Conservation (phyloP, 2,888 invertebrate species). For the Xylophagus ater region DNA sequence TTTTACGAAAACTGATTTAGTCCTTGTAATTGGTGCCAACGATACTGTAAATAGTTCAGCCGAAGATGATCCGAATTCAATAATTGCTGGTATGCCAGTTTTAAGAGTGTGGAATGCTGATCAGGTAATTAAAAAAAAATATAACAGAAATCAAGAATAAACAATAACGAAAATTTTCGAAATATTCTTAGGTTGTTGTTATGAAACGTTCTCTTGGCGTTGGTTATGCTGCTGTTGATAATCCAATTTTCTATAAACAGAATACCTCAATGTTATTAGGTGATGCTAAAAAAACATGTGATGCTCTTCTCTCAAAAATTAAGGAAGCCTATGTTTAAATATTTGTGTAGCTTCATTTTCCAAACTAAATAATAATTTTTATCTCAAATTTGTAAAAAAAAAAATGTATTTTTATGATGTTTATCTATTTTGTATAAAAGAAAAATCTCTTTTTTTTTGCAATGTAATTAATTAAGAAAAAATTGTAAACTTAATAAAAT, state of each 20-base stretch:
- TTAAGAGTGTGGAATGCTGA: conserved; percentile 78
- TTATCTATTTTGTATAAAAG: too few species aligned
- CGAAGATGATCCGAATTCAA: conserved; percentile 80
- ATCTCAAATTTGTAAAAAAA: too few species aligned
- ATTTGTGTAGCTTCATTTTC: too few species aligned
- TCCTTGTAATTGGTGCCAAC: conserved; percentile 78
- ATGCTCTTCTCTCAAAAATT: conserved; percentile 61
- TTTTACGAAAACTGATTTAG: conserved; percentile 71
- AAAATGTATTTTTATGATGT: too few species aligned
- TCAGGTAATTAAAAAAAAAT: too few species aligned
- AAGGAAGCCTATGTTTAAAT: conserved; percentile 27
- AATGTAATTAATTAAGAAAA: too few species aligned
- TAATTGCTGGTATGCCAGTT: conserved; percentile 89
- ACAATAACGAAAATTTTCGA: neutral
- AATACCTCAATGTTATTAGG: conserved; percentile 81
- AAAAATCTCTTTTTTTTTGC: too few species aligned
- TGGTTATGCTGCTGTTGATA: conserved; percentile 85
- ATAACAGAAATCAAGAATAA: too few species aligned
- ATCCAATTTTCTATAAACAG: conserved; percentile 82
- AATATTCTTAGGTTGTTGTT: conserved; percentile 56
- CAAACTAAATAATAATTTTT: too few species aligned
- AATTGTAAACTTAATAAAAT: too few species aligned
- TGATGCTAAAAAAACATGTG: conserved; percentile 86
- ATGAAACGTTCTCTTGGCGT: conserved; percentile 85
- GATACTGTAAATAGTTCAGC: conserved; percentile 88